phyloP scores from a whole-genome alignment of 2,888 invertebrate species.

The Parelbella ahira region DNA sequence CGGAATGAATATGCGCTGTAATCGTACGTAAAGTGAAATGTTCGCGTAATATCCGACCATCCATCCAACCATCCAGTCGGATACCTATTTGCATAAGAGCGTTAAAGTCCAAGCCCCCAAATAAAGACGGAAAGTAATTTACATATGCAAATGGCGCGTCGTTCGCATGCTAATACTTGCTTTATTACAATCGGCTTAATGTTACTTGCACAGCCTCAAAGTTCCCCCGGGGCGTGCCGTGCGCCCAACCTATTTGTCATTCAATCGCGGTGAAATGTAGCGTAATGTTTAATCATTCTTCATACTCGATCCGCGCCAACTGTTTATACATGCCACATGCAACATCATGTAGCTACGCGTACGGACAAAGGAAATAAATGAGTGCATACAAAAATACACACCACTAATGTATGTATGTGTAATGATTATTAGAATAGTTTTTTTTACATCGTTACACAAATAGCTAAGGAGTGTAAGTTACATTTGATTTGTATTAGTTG shows the following conservation, averaged over 20 bases:
- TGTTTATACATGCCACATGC: neutral
- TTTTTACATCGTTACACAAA: too few relatives aligned
- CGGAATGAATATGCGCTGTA: too few relatives aligned
- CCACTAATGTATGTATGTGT: too few relatives aligned
- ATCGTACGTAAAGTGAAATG: too few relatives aligned
- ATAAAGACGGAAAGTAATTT: slow-evolving; percentile 74
- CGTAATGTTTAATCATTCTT: slow-evolving; percentile 41
- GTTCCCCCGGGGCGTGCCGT: slow-evolving; percentile 43
- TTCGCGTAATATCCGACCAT: slow-evolving; percentile 27
- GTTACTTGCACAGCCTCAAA: slow-evolving; percentile 63
- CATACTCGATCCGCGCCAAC: slow-evolving; percentile 21
- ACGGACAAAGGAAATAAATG: too few relatives aligned
- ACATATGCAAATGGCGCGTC: slow-evolving; percentile 74
- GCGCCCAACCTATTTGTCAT: slow-evolving; percentile 48
- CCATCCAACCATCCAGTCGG: slow-evolving; percentile 33
- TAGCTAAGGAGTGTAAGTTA: too few relatives aligned
- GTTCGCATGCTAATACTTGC: slow-evolving; percentile 74
- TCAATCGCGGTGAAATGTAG: slow-evolving; percentile 37
- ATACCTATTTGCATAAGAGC: slow-evolving; percentile 63
- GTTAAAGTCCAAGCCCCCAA: slow-evolving; percentile 67
- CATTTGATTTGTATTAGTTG: too few relatives aligned
- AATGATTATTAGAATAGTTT: too few relatives aligned
- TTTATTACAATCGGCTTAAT: slow-evolving; percentile 74
- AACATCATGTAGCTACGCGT: too few relatives aligned
- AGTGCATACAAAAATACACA: too few relatives aligned